phyloP scores from a whole-genome alignment of 1,140 invertebrate genomes.

The Brachionus sp. region DNA sequence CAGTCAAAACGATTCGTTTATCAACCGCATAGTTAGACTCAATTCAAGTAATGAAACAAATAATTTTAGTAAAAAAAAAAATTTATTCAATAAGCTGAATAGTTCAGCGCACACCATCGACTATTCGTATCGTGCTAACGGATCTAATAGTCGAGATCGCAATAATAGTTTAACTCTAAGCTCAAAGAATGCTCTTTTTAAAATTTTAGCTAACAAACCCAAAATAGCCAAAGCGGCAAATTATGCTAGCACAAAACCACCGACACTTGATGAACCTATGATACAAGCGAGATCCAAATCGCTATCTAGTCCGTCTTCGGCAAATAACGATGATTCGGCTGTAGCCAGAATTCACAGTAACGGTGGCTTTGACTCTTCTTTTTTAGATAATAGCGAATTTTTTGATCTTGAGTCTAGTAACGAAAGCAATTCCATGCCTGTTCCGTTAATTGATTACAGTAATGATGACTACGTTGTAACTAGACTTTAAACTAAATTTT shows the following conservation, averaged over 20 bases:
- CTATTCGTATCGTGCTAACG: background rate
- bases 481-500: background rate
- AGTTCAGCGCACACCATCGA: background rate
- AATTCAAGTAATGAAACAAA: background rate
- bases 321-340: background rate
- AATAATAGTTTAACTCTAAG: background rate
- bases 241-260: background rate
- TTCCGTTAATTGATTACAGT: background rate
- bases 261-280: background rate
- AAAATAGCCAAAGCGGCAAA: background rate
- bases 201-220: conserved; percentile 12
- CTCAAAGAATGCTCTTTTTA: conserved; percentile 18
- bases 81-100: conserved; percentile 19
- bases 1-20: background rate
- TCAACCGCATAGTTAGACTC: background rate
- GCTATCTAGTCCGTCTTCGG: background rate
- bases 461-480: conserved; percentile 30
- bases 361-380: background rate
- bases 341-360: conserved; percentile 12
- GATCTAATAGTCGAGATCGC: background rate
- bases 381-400: background rate
- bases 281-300: conserved; percentile 1
- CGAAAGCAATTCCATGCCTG: background rate
- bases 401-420: background rate
- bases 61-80: conserved; percentile 34